Conservation (phyloP, 2,113 vertebrate species). For the Gnathonemus longibarbis region DNA sequence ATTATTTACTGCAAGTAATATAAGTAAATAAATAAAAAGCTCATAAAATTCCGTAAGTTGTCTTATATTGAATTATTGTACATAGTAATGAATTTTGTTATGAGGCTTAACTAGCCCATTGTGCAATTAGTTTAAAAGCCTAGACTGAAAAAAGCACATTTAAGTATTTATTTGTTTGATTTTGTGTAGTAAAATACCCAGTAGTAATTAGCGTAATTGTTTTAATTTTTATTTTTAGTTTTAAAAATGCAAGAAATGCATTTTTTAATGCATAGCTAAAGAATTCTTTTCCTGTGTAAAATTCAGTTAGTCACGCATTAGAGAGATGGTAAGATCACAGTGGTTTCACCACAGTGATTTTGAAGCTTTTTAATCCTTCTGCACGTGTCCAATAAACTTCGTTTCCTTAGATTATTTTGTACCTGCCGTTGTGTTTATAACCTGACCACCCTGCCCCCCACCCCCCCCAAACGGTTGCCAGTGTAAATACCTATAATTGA, state of each 20-base stretch:
- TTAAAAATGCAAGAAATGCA: background rate
- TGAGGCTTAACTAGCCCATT: background rate
- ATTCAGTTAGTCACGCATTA: background rate
- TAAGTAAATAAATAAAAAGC: background rate
- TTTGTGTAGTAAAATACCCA: background rate
- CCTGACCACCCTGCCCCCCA: background rate
- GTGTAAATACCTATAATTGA: background rate
- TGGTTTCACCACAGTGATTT: background rate
- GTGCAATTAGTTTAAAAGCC: conserved; percentile 18
- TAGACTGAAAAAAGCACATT: background rate
- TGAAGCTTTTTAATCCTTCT: background rate
- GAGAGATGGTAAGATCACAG: background rate
- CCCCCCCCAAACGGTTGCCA: background rate
- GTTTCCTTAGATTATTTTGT: background rate
- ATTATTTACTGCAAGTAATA: background rate
- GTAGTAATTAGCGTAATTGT: background rate
- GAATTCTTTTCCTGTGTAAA: background rate
- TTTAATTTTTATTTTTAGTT: background rate
- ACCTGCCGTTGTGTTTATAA: background rate
- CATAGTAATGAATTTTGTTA: conserved; percentile 7
- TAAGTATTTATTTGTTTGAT: background rate
- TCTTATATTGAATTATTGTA: conserved; percentile 1
- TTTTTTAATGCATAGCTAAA: background rate
- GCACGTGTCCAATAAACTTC: background rate
- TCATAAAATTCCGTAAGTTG: background rate